phyloP scores from a whole-genome alignment of 2,797 vertebrate genomes.

The Xiphorhynchus erythropygius region DNA sequence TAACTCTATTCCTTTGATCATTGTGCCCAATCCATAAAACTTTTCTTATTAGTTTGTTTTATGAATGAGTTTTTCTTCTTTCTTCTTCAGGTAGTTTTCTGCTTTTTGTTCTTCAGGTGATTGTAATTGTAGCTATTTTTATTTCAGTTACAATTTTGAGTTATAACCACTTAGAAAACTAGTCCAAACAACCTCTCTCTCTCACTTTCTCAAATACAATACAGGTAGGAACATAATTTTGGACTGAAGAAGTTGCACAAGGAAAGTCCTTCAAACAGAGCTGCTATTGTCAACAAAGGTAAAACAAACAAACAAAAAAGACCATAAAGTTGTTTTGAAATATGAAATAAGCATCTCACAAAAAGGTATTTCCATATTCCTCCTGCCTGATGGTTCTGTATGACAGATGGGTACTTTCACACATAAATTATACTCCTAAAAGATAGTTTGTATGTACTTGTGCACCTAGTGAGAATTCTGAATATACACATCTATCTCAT shows the following conservation, averaged over 20 bases:
- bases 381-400: neutral
- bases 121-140: neutral
- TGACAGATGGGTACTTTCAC: neutral
- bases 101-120: neutral
- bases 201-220: neutral
- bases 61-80: neutral
- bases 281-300: neutral
- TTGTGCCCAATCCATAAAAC: neutral
- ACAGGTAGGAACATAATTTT: neutral
- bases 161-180: neutral
- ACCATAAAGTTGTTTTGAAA: neutral
- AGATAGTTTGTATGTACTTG: neutral
- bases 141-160: neutral
- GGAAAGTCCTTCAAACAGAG: neutral
- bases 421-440: neutral
- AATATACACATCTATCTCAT: neutral
- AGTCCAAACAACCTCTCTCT: neutral
- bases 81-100: neutral
- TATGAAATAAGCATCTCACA: neutral
- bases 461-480: neutral
- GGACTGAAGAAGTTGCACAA: neutral
- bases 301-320: neutral
- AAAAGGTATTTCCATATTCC: neutral
- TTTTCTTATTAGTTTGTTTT: fast-evolving
- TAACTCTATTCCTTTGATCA: neutral